Percentiles rank a stretch among this genome's conserved stretches.
phyloP scores from a whole-genome alignment of 2,888 invertebrate genomes.

The Seira musarum region DNA sequence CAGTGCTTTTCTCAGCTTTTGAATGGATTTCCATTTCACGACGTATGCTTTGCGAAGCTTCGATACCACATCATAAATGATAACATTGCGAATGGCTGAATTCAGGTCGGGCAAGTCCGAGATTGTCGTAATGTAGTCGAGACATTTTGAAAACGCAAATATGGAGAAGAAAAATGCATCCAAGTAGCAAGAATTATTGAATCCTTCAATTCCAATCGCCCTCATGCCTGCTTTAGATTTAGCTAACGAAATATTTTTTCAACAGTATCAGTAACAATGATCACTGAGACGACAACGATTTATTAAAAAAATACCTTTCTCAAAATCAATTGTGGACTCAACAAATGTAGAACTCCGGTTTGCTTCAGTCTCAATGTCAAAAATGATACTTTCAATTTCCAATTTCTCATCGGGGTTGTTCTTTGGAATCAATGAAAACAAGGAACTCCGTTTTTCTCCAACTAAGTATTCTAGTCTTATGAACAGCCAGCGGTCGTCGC shows the following conservation, averaged over 20 bases:
- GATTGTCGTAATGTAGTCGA: too few relatives aligned
- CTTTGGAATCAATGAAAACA: background rate
- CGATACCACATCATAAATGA: background rate
- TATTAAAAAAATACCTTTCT: background rate
- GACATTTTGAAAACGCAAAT: too few relatives aligned
- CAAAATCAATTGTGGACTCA: background rate
- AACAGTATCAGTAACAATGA: background rate
- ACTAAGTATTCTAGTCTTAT: background rate
- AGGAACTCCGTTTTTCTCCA: background rate
- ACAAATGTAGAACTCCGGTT: background rate
- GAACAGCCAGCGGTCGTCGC: too few relatives aligned
- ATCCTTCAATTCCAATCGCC: background rate
- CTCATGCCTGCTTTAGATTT: background rate
- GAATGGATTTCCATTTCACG: background rate
- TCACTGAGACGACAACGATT: background rate
- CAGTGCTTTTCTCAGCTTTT: background rate
- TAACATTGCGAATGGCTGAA: background rate
- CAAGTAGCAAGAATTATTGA: background rate
- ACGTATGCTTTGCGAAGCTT: background rate
- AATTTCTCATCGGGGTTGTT: background rate
- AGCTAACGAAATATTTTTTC: background rate
- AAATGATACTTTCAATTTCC: background rate
- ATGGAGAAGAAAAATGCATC: background rate
- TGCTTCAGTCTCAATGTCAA: background rate
- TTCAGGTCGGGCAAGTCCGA: too few relatives aligned